Percentiles rank a stretch among this genome's conserved stretches.
Conservation (phyloP, 2,888 invertebrate genomes). For the Aleiodes leptofemur region DNA sequence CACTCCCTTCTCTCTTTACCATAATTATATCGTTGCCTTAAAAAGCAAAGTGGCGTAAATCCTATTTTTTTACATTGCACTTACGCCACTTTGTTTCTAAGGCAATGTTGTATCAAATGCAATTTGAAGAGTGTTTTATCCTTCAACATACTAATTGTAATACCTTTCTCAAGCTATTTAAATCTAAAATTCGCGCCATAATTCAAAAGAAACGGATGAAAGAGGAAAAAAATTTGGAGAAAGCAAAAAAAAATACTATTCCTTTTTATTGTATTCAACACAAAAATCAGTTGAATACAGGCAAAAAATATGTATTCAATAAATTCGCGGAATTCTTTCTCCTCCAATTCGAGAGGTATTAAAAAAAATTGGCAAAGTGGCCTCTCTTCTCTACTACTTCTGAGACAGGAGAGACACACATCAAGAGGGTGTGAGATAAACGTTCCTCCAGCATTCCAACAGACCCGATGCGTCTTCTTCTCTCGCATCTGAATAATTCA, state of each 20-base stretch:
- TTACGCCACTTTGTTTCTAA: too few relatives aligned
- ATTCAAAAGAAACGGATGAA: too few relatives aligned
- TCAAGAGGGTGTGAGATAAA: neutral
- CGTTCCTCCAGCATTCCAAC: neutral
- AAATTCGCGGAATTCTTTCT: too few relatives aligned
- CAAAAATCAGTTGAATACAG: too few relatives aligned
- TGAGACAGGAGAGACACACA: neutral
- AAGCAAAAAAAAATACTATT: too few relatives aligned
- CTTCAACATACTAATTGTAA: too few relatives aligned
- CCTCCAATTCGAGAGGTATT: neutral
- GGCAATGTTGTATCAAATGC: neutral
- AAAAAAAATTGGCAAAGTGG: neutral
- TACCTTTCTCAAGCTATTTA: too few relatives aligned
- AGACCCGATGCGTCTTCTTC: neutral
- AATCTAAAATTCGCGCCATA: too few relatives aligned
- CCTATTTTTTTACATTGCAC: too few relatives aligned
- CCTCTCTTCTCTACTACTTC: neutral
- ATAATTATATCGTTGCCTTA: neutral
- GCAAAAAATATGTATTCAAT: too few relatives aligned
- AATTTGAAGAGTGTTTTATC: neutral
- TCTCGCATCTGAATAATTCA: constrained; percentile 6
- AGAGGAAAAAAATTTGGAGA: too few relatives aligned
- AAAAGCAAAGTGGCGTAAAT: too few relatives aligned
- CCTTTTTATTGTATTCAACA: neutral
- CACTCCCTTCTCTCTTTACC: constrained; percentile 14